Conservation (phyloP, 1,140 invertebrate genomes). For the Magallana gigas region DNA sequence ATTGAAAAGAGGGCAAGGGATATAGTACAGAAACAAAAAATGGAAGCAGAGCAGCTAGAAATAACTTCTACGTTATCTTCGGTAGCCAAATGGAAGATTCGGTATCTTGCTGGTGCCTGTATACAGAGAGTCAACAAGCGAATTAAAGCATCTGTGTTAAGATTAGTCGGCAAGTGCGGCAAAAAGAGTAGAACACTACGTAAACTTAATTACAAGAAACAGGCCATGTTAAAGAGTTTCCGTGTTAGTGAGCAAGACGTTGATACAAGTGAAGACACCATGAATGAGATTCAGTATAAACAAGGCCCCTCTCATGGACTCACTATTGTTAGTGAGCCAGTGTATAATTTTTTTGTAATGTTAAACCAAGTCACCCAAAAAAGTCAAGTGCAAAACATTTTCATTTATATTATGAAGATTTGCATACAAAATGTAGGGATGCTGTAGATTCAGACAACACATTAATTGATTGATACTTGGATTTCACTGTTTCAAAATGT, state of each 20-base stretch:
- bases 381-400: conserved; percentile 24
- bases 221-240: conserved; percentile 43
- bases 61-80: not conserved
- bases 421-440: conserved; percentile 45
- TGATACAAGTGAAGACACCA: conserved; percentile 32
- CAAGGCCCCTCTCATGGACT: conserved; percentile 32
- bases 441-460: conserved; percentile 38
- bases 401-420: conserved; percentile 46
- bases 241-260: conserved; percentile 35
- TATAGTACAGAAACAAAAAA: conserved; percentile 12
- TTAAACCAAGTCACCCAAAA: conserved; percentile 42
- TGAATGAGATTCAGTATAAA: conserved; percentile 47
- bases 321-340: conserved; percentile 40
- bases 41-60: not conserved
- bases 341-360: conserved; percentile 40
- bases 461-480: conserved; percentile 38
- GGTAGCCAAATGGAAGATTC: conserved; percentile 41
- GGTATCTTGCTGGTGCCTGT: conserved; percentile 45
- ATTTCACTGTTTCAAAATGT: conserved; percentile 51
- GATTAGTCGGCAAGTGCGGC: conserved; percentile 30
- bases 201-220: conserved; percentile 47
- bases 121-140: conserved; percentile 44
- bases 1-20: conserved; percentile 23
- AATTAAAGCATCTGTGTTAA: conserved; percentile 41
- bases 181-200: conserved; percentile 45